phyloP scores from a whole-genome alignment of 1,140 invertebrate species.

The Calliopsis andreniformis region DNA sequence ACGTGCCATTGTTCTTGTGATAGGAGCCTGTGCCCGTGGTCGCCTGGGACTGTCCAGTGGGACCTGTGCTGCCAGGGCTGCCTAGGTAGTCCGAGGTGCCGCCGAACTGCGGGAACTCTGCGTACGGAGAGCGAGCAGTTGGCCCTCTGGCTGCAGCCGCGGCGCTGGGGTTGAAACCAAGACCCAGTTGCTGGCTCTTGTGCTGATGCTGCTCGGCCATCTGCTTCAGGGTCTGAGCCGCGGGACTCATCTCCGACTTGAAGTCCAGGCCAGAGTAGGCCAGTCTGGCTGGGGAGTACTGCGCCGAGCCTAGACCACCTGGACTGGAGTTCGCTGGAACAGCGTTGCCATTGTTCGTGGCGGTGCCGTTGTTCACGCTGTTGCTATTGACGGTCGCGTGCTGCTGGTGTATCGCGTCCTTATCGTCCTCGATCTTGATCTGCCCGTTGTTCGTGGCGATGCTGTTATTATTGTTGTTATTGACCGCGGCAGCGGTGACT shows the following conservation, averaged over 20 bases:
- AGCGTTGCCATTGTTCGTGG: slow-evolving; percentile 68
- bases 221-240: slow-evolving; percentile 96
- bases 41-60: slow-evolving; percentile 67
- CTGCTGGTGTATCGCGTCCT: slow-evolving; percentile 75
- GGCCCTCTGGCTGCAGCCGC: slow-evolving; percentile 72
- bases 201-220: slow-evolving; percentile 98
- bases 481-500: slow-evolving; percentile 23
- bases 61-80: slow-evolving; percentile 78
- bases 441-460: slow-evolving; percentile 77
- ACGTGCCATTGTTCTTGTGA: slow-evolving; percentile 80
- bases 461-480: slow-evolving; percentile 50
- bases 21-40: slow-evolving; percentile 64
- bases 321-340: slow-evolving; percentile 72
- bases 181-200: slow-evolving; percentile 84
- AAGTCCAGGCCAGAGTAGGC: slow-evolving; percentile 81
- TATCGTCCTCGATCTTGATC: slow-evolving; percentile 79
- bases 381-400: slow-evolving; percentile 56
- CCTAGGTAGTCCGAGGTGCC: slow-evolving; percentile 79
- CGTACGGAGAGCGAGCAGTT: slow-evolving; percentile 80
- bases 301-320: slow-evolving; percentile 68
- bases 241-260: slow-evolving; percentile 89
- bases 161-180: slow-evolving; percentile 77
- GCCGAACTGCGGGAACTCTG: slow-evolving; percentile 80
- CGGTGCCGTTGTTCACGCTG: slow-evolving; percentile 60
- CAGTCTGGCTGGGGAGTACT: slow-evolving; percentile 81